Base-by-base conservation (phyloP, 2,888 invertebrate species). In the Plebejus melissa region DNA sequence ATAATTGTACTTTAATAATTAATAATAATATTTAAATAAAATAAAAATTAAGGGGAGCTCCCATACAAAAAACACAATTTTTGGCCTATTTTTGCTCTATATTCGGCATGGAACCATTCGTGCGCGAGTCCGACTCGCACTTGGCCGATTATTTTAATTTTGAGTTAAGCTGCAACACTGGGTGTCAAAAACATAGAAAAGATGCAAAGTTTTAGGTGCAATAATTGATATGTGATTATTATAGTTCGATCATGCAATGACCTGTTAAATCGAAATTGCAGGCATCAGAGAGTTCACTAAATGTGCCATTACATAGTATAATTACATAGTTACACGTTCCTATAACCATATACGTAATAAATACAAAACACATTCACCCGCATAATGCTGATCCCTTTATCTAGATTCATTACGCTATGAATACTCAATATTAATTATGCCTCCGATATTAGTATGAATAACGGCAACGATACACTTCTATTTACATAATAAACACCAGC, bases 401-500 rank as follows among this genome's bases (percentile, higher is more conserved):
- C 65, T 65, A 65, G 65, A 65, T 65, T 65, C 65, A 65, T 65
- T 65, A 65, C 65, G 65, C 65, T 65, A 65, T 65, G 65, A 65
- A 65, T 65, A 65, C 13, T 65, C 65, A 65, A 65, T 65, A 65
- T 65, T 65, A 65, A 65, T 65, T 36, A 65, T 13, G 65, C 65
- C 65, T 65, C 32, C 65, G 32, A 65, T 65, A 65, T 65, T 65
- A 65, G 65, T 36, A 65, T 65, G 65, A 65, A 65, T 65, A 65
- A 65, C 32, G 65, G 65, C 65, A 65, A 65, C 65, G 65, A 65
- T 65, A 65, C 28, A 60, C 32, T 65, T 65, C 32, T 65, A 65
- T 65, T 65, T 65, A 65, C 65, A 65, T 65, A 65, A 65, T 65
- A 65, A 36, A 65, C 60, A 60, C 60, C 60, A 22, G 6, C 60